A percentile compares a stretch with the other conserved stretches of the same genome.
Conservation (phyloP, 2,113 vertebrate species). For the Syngnathus scovelli region DNA sequence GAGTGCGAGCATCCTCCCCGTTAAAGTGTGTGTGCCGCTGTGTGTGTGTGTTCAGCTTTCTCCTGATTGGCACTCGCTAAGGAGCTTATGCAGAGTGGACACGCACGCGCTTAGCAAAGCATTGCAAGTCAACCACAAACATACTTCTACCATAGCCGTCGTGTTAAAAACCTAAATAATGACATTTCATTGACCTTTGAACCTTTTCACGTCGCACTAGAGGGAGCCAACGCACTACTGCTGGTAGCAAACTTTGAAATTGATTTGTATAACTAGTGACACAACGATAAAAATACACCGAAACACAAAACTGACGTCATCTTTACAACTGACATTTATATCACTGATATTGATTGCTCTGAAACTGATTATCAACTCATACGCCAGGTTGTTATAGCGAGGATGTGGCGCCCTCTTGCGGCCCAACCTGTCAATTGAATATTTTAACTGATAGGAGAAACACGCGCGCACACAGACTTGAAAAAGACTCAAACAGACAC, state of each 20-base stretch:
- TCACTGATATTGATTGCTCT: too few species aligned
- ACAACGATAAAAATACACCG: too few species aligned
- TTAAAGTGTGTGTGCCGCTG: neutral
- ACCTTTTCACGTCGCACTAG: too few species aligned
- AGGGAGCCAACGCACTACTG: too few species aligned
- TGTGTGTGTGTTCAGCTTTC: neutral
- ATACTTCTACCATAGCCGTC: too few species aligned
- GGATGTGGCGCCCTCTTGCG: neutral
- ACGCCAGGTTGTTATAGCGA: neutral
- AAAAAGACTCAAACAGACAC: conserved; percentile 3
- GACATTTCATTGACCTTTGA: too few species aligned
- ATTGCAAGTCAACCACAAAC: neutral
- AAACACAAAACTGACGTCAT: too few species aligned
- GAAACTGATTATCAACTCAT: too few species aligned
- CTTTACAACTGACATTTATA: too few species aligned
- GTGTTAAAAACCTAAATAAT: too few species aligned
- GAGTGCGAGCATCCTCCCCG: neutral
- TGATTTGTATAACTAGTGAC: too few species aligned
- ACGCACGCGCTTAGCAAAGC: neutral
- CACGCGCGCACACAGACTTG: neutral
- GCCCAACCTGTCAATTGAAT: neutral
- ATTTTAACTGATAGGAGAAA: neutral
- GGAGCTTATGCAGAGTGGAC: neutral
- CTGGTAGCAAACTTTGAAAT: too few species aligned
- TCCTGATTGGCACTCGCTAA: neutral